These are phyloP conservation scores for Telmatochromis sp. DNA, from an alignment of 2,113 vertebrate genomes.

Conservation along the genomic window DNA sequence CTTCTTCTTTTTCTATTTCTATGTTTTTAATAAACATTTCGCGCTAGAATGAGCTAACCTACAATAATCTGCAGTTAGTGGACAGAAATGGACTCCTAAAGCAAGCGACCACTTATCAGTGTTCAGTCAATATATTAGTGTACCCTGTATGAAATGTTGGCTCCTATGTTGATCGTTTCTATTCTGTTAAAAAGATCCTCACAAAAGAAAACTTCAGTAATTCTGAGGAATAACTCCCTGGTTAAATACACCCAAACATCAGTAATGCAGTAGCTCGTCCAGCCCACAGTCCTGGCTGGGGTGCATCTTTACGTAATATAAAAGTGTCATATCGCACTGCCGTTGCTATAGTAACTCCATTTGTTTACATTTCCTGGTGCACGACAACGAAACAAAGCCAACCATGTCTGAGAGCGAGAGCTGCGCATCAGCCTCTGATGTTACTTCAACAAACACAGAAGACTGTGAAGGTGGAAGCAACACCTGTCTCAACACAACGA, in stretches of 20 bases:
- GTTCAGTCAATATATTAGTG: not conserved
- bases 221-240: accelerated
- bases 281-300: not conserved
- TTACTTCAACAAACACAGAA: not conserved
- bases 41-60: not conserved
- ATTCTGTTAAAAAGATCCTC: not conserved
- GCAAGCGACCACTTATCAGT: not conserved
- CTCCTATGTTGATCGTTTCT: not conserved
- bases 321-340: not conserved
- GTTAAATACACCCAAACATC: not conserved
- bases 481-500: not conserved
- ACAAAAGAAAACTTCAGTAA: not conserved
- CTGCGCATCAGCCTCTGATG: not conserved
- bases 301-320: accelerated
- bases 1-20: not conserved
- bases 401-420: not conserved
- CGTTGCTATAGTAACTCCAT: not conserved
- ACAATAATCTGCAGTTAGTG: not conserved
- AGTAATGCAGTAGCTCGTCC: not conserved
- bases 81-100: not conserved
- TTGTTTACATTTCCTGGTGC: accelerated
- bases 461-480: not conserved
- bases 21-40: not conserved
- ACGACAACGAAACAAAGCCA: not conserved
- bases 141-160: not conserved